These are phyloP conservation scores for Atta cephalotes DNA, from an alignment of 1,140 invertebrate genomes.

Conservation along the genomic window DNA sequence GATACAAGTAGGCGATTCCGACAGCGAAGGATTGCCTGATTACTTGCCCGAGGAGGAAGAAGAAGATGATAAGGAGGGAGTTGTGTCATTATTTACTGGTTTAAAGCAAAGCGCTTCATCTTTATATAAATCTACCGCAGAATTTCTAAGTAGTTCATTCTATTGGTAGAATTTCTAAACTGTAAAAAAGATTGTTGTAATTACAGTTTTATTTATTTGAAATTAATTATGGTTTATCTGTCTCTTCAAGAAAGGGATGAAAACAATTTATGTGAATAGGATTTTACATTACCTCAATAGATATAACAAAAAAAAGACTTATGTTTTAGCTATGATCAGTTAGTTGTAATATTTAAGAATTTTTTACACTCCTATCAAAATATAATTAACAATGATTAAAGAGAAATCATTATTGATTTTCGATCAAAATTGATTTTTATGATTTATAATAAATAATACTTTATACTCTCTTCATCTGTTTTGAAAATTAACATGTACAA, in stretches of 20 bases:
- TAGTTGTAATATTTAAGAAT: conserved; percentile 30
- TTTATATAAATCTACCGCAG: conserved; percentile 84
- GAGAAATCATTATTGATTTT: no score
- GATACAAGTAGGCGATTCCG: conserved; percentile 79
- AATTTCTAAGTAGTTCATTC: conserved; percentile 85
- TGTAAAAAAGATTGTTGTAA: conserved; percentile 7
- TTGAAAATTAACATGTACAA: conserved; percentile 39
- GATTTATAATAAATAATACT: conserved; percentile 22
- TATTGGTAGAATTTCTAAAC: conserved; percentile 82
- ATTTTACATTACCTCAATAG: background rate
- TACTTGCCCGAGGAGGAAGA: conserved; percentile 85
- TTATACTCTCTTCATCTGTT: background rate
- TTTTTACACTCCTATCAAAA: conserved; percentile 8
- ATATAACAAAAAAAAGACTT: conserved; percentile 18
- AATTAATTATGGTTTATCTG: conserved; percentile 16
- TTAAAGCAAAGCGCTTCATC: conserved; percentile 85
- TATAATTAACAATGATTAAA: background rate
- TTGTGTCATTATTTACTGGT: conserved; percentile 85
- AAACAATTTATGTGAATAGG: background rate
- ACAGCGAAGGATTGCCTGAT: conserved; percentile 84
- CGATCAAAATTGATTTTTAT: conserved; percentile 16
- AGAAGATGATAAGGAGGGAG: conserved; percentile 83
- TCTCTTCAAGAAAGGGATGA: background rate
- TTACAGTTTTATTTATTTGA: conserved; percentile 60
- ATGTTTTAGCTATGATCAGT: background rate